These are phyloP conservation scores for Celastrina argiolus DNA, from an alignment of 2,888 invertebrate genomes.

Conservation along the genomic window DNA sequence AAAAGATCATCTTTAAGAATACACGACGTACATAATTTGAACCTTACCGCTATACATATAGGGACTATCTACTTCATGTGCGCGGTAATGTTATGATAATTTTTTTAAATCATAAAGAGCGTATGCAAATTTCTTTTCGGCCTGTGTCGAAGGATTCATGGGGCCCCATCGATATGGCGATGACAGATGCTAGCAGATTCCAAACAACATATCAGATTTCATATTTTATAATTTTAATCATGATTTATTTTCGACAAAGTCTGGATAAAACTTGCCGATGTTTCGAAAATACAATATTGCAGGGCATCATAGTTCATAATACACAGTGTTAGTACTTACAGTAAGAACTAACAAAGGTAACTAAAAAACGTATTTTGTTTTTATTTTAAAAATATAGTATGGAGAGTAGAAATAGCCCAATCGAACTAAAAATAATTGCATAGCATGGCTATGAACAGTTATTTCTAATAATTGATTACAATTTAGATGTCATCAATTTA, in stretches of 20 bases:
- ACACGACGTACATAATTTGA: not conserved
- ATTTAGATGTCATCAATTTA: too few species aligned
- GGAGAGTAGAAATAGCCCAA: too few species aligned
- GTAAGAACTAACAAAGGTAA: too few species aligned
- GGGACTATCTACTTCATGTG: not conserved
- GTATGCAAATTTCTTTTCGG: constrained; percentile 64
- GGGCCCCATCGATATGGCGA: constrained; percentile 62
- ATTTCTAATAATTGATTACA: too few species aligned
- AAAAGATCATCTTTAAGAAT: constrained; percentile 12
- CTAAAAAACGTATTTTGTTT: too few species aligned
- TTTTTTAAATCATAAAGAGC: constrained; percentile 63
- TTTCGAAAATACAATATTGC: not conserved
- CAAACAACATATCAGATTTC: constrained; percentile 61
- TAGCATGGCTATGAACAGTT: too few species aligned
- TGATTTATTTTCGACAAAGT: not conserved
- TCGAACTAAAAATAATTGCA: too few species aligned
- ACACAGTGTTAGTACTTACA: too few species aligned
- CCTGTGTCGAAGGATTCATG: constrained; percentile 41
- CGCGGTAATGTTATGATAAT: constrained; percentile 47
- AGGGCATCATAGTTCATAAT: too few species aligned
- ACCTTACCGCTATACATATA: not conserved
- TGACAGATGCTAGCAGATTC: constrained; percentile 66
- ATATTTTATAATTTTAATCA: constrained; percentile 14
- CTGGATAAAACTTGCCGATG: not conserved
- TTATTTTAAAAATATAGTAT: too few species aligned